phyloP scores from a whole-genome alignment of 2,797 vertebrate species.

The Phoebastria nigripes region DNA sequence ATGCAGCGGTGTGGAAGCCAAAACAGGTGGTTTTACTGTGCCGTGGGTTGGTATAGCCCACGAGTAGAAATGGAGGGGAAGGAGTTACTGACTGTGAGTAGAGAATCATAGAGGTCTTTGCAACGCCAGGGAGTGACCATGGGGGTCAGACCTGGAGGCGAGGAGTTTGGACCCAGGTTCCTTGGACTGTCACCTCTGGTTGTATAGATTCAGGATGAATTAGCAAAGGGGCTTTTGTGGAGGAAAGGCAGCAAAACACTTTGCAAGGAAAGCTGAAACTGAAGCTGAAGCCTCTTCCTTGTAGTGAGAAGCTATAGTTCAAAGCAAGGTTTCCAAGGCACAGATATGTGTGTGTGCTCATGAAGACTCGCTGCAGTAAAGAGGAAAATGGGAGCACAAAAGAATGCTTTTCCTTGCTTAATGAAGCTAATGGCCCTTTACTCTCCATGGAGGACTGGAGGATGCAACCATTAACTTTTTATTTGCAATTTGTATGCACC shows the following conservation, averaged over 20 bases:
- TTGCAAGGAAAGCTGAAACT: not conserved
- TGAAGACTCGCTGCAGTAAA: not conserved
- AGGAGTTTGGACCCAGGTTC: not conserved
- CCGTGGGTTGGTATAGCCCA: not conserved
- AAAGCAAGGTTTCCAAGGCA: not conserved
- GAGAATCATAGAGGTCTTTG: not conserved
- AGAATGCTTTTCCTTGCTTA: not conserved
- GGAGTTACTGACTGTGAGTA: not conserved
- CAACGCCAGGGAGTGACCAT: rapidly evolving
- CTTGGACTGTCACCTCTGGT: not conserved
- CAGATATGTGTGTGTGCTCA: not conserved
- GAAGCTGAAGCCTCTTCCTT: not conserved
- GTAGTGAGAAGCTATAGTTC: constrained; percentile 7
- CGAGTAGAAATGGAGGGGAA: not conserved
- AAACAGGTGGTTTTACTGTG: not conserved
- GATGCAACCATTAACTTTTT: constrained; percentile 1
- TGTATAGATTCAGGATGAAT: not conserved
- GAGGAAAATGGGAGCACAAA: not conserved
- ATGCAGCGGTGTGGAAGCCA: not conserved
- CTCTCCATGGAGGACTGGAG: not conserved
- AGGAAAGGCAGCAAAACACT: not conserved
- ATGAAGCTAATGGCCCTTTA: constrained; percentile 1
- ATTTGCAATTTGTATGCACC: constrained; percentile 32
- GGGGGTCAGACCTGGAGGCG: rapidly evolving
- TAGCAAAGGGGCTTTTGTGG: not conserved